Percentiles rank a stretch among this genome's conserved stretches.
Conservation (phyloP, 2,888 invertebrate species). For the Tortricodes alternella region DNA sequence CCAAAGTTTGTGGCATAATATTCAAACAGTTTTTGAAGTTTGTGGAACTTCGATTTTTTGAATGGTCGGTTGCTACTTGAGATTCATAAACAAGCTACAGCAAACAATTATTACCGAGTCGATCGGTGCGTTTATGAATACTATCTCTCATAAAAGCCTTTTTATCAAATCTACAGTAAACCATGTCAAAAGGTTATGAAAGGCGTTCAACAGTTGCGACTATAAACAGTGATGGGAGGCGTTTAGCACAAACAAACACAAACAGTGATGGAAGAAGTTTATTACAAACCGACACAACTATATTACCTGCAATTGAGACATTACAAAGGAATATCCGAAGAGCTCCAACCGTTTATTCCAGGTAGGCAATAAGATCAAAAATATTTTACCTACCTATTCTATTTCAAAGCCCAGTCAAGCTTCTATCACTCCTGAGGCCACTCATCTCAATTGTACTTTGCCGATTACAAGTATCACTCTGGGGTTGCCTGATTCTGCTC, state of each 20-base stretch:
- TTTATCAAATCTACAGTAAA: too few species aligned
- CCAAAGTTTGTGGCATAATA: too few species aligned
- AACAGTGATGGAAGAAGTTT: slow-evolving; percentile 35
- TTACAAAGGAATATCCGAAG: slow-evolving; percentile 65
- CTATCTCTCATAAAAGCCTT: too few species aligned
- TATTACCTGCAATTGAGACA: slow-evolving; percentile 68
- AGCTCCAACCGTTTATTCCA: slow-evolving; percentile 54
- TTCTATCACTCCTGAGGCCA: too few species aligned
- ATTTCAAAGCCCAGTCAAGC: too few species aligned
- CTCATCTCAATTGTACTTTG: too few species aligned
- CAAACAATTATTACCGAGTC: background rate
- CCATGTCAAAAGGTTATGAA: too few species aligned
- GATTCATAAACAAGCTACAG: slow-evolving; percentile 22
- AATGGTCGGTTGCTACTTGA: slow-evolving; percentile 15
- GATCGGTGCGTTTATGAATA: background rate
- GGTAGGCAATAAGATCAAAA: too few species aligned
- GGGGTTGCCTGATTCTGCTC: too few species aligned
- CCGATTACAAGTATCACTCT: too few species aligned
- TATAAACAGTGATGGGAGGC: slow-evolving; percentile 36
- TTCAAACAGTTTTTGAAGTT: slow-evolving; percentile 3
- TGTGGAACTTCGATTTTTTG: background rate
- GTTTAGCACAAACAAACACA: slow-evolving; percentile 27
- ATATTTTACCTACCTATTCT: background rate
- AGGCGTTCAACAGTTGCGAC: too few species aligned
- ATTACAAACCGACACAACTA: slow-evolving; percentile 31